Evolutionary conservation across 2,888 invertebrate genomes (phyloP), one percentile per base, ranked within the genome.

Genomic region (Drosophila quinaria): DNA sequence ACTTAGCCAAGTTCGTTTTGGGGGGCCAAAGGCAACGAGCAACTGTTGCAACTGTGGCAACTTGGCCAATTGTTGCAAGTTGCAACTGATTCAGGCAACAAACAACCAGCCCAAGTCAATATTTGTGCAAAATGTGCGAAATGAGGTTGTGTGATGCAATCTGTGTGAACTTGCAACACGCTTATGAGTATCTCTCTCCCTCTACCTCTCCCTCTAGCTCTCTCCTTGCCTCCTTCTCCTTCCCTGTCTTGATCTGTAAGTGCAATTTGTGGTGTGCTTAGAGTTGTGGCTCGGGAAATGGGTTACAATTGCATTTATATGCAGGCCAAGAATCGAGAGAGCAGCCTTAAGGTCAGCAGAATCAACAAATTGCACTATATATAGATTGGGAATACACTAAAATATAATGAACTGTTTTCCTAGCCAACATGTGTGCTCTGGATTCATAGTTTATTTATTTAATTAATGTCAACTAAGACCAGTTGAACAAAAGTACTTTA

Each of bases 111-210:
- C 31, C 49, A 80, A 89, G 84, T 83, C 84, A 80, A 90, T 87
- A 87, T 87, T 89, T 83, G 76, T 69, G 86, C 63, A 72, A 80
- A 68, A 67, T 88, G 61, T 70, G 59, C 42, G 54, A 87, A 87
- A 61, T 70, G 74, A 55, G 89, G 84, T 80, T 69, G 72, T 41
- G 61, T 83, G 89, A 87, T 89, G 83, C 87, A 83, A 83, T 83
- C 84, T 74, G 46, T 50, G 69, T 50, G 69, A 68, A 80, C 78
- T 77, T 82, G 81, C 60, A 54, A 68, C 39, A 59, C 59, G 46
- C 39, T 63, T 63, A 63, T 63, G 63, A 63, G 59, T 63, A 42
- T 33, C 31, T n/a, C 22, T 10, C 9, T n/a, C 60, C 15, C n/a
- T 9, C 17, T 11, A 0, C 8, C 29, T n/a, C 22, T 10, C 9